phyloP scores from a whole-genome alignment of 2,888 invertebrate genomes.

The Hydraecia micacea region DNA sequence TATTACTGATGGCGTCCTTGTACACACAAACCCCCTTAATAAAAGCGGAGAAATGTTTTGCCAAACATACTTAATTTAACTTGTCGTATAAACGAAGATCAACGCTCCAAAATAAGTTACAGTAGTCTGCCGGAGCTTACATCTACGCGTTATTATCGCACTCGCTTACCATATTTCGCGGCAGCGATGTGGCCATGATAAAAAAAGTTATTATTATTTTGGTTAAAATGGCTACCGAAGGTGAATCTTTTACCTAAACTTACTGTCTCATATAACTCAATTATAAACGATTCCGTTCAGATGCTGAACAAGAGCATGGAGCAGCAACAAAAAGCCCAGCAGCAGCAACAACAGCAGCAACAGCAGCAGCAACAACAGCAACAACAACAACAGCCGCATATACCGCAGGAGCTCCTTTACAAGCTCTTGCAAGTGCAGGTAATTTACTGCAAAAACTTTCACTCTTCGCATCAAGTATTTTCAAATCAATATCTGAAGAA shows the following conservation, averaged over 20 bases:
- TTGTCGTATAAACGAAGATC: too few relatives aligned
- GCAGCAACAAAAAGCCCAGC: slow-evolving; percentile 90
- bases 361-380: slow-evolving; percentile 93
- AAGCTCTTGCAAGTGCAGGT: slow-evolving; percentile 90
- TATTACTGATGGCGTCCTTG: too few relatives aligned
- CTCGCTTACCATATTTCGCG: too few relatives aligned
- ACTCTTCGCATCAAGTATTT: background rate
- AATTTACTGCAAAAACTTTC: slow-evolving; percentile 26
- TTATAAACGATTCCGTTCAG: slow-evolving; percentile 70
- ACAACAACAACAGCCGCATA: slow-evolving; percentile 91
- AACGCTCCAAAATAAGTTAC: too few relatives aligned
- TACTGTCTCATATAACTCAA: background rate
- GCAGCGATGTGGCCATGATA: too few relatives aligned
- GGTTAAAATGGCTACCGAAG: background rate
- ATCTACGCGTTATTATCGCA: too few relatives aligned
- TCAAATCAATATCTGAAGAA: background rate
- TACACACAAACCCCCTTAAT: background rate
- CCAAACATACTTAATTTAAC: background rate
- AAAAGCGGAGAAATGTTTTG: background rate
- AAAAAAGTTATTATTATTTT: background rate
- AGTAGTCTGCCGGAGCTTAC: too few relatives aligned
- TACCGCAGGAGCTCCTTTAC: slow-evolving; percentile 91
- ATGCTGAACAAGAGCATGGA: slow-evolving; percentile 91
- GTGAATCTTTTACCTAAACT: background rate
- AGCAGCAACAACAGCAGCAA: slow-evolving; percentile 91